Percentiles rank a stretch among this genome's conserved stretches.
These are phyloP conservation scores for Crotalus tigris DNA, from an alignment of 2,113 vertebrate species.

Conservation along the genomic window DNA sequence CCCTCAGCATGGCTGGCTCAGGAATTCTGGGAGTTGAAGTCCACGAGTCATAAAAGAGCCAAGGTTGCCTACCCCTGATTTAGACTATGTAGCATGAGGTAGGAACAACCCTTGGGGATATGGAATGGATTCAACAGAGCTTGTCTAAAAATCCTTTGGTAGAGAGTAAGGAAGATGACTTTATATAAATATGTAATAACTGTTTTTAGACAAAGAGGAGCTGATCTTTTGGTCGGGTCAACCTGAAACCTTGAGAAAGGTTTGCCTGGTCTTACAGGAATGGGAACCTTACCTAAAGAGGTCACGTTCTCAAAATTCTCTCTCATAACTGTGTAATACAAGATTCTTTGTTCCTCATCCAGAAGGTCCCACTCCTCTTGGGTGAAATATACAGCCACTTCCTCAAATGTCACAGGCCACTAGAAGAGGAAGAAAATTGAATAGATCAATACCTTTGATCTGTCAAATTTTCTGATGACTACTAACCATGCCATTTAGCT, in stretches of 20 bases:
- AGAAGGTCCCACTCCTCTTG: slow-evolving; percentile 22
- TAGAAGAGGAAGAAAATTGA: not conserved
- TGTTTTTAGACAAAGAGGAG: not conserved
- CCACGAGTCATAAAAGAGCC: too few relatives aligned
- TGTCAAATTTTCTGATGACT: not conserved
- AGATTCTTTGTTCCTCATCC: not conserved
- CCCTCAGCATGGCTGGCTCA: too few relatives aligned
- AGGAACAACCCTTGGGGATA: not conserved
- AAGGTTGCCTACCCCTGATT: too few relatives aligned
- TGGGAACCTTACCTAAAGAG: not conserved
- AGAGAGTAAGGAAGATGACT: not conserved
- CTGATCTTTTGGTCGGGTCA: not conserved
- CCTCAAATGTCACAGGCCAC: slow-evolving; percentile 4
- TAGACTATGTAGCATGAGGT: not conserved
- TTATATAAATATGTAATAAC: not conserved
- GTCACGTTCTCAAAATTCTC: slow-evolving; percentile 11
- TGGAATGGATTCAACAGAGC: not conserved
- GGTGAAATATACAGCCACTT: slow-evolving; percentile 20
- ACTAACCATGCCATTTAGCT: not conserved
- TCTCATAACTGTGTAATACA: slow-evolving; percentile 10
- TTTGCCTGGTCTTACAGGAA: not conserved
- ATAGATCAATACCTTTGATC: not conserved
- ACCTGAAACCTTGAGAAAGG: not conserved
- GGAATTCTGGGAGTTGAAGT: too few relatives aligned
- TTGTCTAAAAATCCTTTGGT: not conserved